phyloP scores from a whole-genome alignment of 2,797 vertebrate species.

The Phylloscopus collybita region DNA sequence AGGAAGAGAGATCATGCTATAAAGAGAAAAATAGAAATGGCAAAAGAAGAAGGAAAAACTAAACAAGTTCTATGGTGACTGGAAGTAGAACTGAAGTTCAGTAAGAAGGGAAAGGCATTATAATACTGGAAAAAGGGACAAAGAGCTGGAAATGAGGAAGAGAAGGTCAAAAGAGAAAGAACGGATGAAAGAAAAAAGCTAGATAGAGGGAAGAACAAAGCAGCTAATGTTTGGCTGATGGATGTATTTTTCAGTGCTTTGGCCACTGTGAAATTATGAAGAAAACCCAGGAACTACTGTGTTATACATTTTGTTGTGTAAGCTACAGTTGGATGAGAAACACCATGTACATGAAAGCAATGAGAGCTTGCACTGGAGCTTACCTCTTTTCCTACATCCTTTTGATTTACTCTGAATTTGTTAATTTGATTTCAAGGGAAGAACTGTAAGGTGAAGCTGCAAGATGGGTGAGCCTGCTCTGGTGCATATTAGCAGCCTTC shows the following conservation, averaged over 20 bases:
- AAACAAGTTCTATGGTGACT: background rate
- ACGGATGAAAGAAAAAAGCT: background rate
- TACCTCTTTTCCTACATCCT: background rate
- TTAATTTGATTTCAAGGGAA: background rate
- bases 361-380: background rate
- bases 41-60: background rate
- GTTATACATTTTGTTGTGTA: background rate
- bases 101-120: background rate
- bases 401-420: background rate
- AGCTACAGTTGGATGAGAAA: background rate
- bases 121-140: background rate
- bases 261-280: background rate
- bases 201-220: conserved; percentile 1
- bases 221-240: background rate
- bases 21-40: background rate
- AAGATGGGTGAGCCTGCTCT: background rate
- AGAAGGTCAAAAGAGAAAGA: conserved; percentile 10
- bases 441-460: background rate
- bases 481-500: background rate
- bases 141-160: conserved; percentile 23
- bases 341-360: background rate
- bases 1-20: background rate
- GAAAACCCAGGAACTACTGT: background rate
- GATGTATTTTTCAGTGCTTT: conserved; percentile 10
- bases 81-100: conserved; percentile 9